phyloP scores from a whole-genome alignment of 2,113 vertebrate species.

The Upupa epops region DNA sequence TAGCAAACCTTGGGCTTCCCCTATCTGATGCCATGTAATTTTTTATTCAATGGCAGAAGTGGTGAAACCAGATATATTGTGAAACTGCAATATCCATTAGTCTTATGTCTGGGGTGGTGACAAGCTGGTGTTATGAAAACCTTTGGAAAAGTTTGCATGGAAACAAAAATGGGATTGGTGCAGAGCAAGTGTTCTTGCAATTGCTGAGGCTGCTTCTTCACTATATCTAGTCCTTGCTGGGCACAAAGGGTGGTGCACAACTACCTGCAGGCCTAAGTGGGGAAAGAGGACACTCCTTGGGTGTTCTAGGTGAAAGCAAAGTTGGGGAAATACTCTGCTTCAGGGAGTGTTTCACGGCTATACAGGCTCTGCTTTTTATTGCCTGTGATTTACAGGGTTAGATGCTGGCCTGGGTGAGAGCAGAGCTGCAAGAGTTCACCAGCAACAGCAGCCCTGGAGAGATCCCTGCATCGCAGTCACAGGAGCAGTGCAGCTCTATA shows the following conservation, averaged over 20 bases:
- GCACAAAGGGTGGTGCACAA: not conserved
- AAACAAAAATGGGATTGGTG: not conserved
- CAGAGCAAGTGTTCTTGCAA: not conserved
- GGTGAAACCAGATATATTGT: not conserved
- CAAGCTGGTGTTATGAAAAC: not conserved
- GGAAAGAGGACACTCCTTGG: not conserved
- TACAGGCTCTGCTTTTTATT: not conserved
- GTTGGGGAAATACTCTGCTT: not conserved
- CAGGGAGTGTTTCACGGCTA: not conserved
- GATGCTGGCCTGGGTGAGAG: not conserved
- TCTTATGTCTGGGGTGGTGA: not conserved
- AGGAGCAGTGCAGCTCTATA: not conserved
- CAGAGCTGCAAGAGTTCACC: not conserved
- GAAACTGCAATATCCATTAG: not conserved
- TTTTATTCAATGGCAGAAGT: not conserved
- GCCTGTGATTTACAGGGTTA: not conserved
- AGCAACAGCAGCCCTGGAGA: not conserved
- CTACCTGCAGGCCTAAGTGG: not conserved
- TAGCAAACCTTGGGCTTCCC: not conserved
- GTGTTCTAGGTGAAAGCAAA: not conserved
- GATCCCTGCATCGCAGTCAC: not conserved
- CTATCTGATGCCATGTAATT: not conserved
- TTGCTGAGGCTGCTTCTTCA: not conserved
- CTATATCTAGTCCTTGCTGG: not conserved
- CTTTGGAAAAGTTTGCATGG: not conserved